Evolutionary conservation across 2,113 vertebrate species (phyloP).

Genomic region (Podocnemis expansa): DNA sequence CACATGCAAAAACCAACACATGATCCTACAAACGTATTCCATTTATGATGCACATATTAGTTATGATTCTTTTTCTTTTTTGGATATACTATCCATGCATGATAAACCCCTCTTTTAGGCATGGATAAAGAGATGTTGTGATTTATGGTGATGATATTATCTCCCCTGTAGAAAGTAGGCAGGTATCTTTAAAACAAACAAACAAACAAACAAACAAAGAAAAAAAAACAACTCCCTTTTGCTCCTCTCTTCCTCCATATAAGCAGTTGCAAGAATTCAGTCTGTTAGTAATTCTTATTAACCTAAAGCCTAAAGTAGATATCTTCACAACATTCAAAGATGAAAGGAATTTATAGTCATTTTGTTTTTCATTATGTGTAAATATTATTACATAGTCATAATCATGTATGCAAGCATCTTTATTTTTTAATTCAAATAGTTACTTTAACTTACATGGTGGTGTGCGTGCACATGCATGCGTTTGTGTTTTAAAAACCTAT

Average conservation of each 20-base stretch:
- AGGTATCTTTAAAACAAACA: not conserved
- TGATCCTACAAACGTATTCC: not conserved
- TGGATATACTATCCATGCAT: not conserved
- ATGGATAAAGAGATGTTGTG: not conserved
- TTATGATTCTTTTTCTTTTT: not conserved
- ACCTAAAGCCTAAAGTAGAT: not conserved
- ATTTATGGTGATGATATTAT: accelerated
- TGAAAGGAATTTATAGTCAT: not conserved
- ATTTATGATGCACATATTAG: not conserved
- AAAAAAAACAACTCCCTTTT: not conserved
- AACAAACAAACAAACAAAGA: too few relatives aligned
- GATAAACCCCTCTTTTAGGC: not conserved
- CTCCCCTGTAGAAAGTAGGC: not conserved
- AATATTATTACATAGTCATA: not conserved
- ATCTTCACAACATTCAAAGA: not conserved
- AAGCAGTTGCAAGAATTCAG: not conserved
- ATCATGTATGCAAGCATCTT: slow-evolving; percentile 22
- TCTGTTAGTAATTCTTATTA: not conserved
- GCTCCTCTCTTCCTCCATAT: not conserved
- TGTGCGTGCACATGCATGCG: too few relatives aligned
- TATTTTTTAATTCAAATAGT: not conserved
- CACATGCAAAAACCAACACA: not conserved
- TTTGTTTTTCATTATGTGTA: not conserved
- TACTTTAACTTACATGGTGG: too few relatives aligned
- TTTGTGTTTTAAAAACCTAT: not conserved